Evolutionary conservation across 1,140 invertebrate genomes (phyloP).

Genomic region (Trypoxylus dichotomus): DNA sequence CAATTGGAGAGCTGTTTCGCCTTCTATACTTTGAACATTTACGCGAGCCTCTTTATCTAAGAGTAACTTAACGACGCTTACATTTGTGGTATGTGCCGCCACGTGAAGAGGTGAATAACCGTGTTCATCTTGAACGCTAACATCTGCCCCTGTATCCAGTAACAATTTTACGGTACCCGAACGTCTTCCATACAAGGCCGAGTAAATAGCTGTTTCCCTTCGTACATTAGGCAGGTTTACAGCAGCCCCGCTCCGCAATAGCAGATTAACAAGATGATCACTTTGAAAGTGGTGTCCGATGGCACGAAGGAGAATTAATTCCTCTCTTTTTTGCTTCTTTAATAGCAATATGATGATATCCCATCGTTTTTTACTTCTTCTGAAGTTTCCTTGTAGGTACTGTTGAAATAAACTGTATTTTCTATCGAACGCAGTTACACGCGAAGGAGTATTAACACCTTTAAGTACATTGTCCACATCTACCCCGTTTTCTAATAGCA

Average conservation of each 20-base stretch:
- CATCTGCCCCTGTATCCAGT: background rate
- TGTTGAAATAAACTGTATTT: no score
- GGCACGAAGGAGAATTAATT: no score
- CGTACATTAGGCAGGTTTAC: background rate
- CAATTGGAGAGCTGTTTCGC: background rate
- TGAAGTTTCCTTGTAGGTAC: no score
- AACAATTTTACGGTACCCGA: background rate
- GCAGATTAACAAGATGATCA: background rate
- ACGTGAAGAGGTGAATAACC: background rate
- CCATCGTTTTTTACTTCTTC: no score
- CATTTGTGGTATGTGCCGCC: background rate
- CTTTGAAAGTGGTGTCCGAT: no score
- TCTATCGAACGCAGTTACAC: no score
- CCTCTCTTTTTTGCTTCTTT: no score
- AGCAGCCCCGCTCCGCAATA: background rate
- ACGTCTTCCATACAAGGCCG: background rate
- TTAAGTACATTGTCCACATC: no score
- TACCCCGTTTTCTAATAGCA: no score
- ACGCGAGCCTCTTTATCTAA: background rate
- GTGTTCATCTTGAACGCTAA: background rate
- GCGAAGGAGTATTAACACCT: no score
- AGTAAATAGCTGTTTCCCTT: background rate
- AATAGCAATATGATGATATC: no score
- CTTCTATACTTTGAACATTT: background rate
- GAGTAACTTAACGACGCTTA: background rate